phyloP scores from a whole-genome alignment of 1,140 invertebrate species.

The Panulirus ornatus region DNA sequence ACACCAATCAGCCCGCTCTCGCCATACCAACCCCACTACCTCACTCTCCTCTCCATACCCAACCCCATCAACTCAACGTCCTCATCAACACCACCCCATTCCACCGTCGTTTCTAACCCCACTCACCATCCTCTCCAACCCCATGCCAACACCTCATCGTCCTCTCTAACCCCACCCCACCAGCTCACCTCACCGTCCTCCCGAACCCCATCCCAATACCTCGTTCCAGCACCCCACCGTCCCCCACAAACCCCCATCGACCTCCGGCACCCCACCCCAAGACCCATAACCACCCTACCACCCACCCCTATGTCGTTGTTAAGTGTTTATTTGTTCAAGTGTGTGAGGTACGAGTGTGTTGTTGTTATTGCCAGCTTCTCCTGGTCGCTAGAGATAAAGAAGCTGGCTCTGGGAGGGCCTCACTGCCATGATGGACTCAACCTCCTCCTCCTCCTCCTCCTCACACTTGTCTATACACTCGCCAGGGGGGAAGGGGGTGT shows the following conservation, averaged over 20 bases:
- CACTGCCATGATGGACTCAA: background rate
- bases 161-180: no score
- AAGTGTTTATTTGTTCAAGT: slow-evolving; percentile 56
- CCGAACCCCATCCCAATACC: background rate
- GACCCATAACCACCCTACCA: background rate
- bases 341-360: slow-evolving; percentile 44
- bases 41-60: no score
- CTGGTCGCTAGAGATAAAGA: slow-evolving; percentile 15
- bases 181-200: background rate
- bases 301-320: slow-evolving; percentile 29
- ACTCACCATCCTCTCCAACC: no score
- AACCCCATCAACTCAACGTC: no score
- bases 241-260: background rate
- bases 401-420: background rate
- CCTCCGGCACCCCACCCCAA: background rate
- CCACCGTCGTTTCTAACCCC: no score
- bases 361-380: slow-evolving; percentile 40
- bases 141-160: no score
- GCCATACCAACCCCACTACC: no score
- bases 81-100: no score
- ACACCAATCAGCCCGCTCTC: no score
- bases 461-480: no score
- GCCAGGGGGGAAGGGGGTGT: no score
- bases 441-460: background rate
- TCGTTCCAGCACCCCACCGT: background rate